Conservation (phyloP, 2,888 invertebrate genomes). For the Cephalotes varians region DNA sequence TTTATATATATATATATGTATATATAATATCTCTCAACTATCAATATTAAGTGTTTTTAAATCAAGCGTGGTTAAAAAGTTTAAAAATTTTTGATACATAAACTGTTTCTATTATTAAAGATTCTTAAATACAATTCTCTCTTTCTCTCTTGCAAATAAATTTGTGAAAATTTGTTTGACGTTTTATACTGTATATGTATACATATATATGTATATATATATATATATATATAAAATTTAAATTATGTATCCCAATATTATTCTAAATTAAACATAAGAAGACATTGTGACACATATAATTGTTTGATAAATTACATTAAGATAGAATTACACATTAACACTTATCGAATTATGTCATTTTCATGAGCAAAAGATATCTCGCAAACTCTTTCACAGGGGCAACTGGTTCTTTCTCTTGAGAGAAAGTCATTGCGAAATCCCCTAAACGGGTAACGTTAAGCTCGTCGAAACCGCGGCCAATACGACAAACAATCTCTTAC, state of each 20-base stretch:
- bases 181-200: no score
- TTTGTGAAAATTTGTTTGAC: no score
- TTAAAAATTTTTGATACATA: no score
- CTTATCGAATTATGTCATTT: conserved; percentile 69
- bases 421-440: conserved; percentile 67
- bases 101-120: no score
- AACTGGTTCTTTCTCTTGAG: conserved; percentile 46
- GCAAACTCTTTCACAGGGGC: conserved; percentile 38
- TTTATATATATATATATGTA: no score
- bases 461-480: conserved; percentile 81
- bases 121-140: no score
- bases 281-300: background rate
- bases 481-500: conserved; percentile 85
- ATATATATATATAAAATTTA: background rate
- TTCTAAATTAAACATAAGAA: background rate
- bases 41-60: no score
- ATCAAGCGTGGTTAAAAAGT: no score
- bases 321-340: conserved; percentile 37
- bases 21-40: no score
- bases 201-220: no score
- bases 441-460: conserved; percentile 82
- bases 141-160: no score
- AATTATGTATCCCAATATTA: background rate
- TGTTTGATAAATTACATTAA: background rate
- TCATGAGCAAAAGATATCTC: conserved; percentile 8